Evolutionary conservation across 2,888 invertebrate species (phyloP).

Genomic region (Listrodromus nycthemerus): DNA sequence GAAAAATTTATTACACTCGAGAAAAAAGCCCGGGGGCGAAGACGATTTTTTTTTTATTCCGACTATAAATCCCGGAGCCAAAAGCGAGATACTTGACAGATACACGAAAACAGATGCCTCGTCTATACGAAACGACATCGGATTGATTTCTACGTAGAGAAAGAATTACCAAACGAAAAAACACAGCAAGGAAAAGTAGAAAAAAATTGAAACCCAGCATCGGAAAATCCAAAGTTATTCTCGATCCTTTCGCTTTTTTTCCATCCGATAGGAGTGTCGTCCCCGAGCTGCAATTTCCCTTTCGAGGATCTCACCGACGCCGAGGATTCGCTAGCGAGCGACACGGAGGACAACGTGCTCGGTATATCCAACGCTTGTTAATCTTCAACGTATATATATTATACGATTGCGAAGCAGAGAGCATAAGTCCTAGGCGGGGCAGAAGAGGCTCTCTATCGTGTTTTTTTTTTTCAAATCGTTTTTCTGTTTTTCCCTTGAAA

Average conservation of each 20-base stretch:
- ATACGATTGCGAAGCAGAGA: constrained; percentile 58
- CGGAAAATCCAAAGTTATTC: not conserved
- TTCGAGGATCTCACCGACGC: constrained; percentile 83
- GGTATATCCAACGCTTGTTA: constrained; percentile 79
- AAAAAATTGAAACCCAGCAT: not conserved
- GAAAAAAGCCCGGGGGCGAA: not conserved
- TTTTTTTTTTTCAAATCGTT: not conserved
- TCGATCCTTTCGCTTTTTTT: constrained; percentile 70
- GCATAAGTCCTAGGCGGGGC: constrained; percentile 64
- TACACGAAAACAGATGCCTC: constrained; percentile 27
- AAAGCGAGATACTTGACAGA: constrained; percentile 19
- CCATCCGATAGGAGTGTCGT: constrained; percentile 81
- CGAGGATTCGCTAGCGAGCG: constrained; percentile 83
- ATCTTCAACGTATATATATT: constrained; percentile 70
- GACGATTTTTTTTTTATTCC: not conserved
- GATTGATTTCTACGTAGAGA: not conserved
- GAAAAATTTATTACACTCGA: not conserved
- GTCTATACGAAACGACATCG: not conserved
- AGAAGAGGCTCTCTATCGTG: constrained; percentile 42
- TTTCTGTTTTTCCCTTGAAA: constrained; percentile 20
- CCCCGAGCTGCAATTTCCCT: constrained; percentile 82
- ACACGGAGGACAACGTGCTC: constrained; percentile 81
- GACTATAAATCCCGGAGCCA: not conserved
- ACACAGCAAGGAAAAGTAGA: not conserved
- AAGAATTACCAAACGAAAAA: not conserved